Evolutionary conservation across 2,797 vertebrate genomes (phyloP).

Genomic region (Emydoidea blandingii): DNA sequence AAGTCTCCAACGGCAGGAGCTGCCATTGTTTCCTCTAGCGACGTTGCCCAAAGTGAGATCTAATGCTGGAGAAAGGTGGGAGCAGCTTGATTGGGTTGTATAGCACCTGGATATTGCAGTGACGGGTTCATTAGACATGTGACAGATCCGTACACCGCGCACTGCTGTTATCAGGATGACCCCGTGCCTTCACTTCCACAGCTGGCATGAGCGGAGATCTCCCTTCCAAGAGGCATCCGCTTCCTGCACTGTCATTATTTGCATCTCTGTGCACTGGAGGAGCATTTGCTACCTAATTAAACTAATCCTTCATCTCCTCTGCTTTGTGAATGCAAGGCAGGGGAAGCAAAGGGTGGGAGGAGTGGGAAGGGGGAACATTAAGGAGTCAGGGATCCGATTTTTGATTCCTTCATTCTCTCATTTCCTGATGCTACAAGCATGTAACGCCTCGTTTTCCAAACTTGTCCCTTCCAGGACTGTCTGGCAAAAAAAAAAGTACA

Average conservation of each 20-base stretch:
- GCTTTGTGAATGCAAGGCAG: accelerated
- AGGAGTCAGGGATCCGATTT: neutral
- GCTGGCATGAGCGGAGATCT: neutral
- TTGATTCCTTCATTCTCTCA: neutral
- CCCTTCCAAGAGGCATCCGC: neutral
- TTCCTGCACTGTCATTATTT: neutral
- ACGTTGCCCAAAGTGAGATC: neutral
- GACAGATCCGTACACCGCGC: neutral
- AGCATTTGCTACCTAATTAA: constrained; percentile 5
- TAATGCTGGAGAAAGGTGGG: neutral
- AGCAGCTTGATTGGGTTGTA: neutral
- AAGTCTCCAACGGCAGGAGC: neutral
- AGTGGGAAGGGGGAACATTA: neutral
- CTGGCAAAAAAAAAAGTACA: neutral
- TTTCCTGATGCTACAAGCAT: neutral
- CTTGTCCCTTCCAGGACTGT: neutral
- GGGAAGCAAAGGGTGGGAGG: neutral
- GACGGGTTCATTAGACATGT: neutral
- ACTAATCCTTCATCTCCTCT: neutral
- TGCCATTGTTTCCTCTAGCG: neutral
- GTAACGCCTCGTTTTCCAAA: neutral
- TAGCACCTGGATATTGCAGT: neutral
- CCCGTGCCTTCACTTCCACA: accelerated
- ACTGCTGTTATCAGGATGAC: accelerated
- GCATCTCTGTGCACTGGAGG: neutral